Evolutionary conservation across 2,797 vertebrate species (phyloP).

Genomic region (Xenentodon cancila): DNA sequence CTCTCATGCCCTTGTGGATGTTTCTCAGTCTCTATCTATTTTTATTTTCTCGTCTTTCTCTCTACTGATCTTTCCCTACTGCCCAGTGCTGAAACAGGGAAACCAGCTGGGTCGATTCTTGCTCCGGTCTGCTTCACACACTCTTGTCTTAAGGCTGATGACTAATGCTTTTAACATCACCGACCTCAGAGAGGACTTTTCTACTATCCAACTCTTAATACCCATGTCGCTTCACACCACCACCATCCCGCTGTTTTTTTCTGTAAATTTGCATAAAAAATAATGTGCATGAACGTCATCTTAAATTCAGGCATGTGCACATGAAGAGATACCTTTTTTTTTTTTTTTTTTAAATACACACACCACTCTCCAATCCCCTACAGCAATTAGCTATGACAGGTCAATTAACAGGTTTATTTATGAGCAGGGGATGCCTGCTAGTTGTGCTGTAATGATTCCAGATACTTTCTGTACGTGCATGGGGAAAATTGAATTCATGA

Average conservation of each 20-base stretch:
- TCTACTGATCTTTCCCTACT: conserved; percentile 21
- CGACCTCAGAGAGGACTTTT: conserved; percentile 4
- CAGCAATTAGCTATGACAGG: conserved; percentile 81
- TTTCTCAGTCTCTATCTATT: conserved; percentile 26
- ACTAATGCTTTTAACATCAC: conserved; percentile 46
- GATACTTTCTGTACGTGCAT: conserved; percentile 64
- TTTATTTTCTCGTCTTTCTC: background rate
- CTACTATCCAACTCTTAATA: conserved; percentile 18
- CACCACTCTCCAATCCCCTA: conserved; percentile 64
- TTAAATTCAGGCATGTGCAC: conserved; percentile 13
- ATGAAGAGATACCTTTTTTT: conserved; percentile 25
- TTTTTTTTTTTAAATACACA: conserved; percentile 43
- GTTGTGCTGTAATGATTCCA: conserved; percentile 78
- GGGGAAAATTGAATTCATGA: conserved; percentile 76
- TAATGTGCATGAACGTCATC: conserved; percentile 17
- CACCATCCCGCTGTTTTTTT: background rate
- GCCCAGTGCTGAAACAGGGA: conserved; percentile 20
- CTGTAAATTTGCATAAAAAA: conserved; percentile 10
- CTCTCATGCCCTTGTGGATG: conserved; percentile 26
- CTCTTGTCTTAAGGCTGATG: conserved; percentile 32
- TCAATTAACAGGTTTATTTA: conserved; percentile 79
- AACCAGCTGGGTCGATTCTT: conserved; percentile 37
- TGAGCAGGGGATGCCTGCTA: conserved; percentile 70
- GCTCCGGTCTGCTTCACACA: conserved; percentile 6
- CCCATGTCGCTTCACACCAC: background rate